Conservation (phyloP, 2,797 vertebrate genomes). For the Decapterus maruadsi region DNA sequence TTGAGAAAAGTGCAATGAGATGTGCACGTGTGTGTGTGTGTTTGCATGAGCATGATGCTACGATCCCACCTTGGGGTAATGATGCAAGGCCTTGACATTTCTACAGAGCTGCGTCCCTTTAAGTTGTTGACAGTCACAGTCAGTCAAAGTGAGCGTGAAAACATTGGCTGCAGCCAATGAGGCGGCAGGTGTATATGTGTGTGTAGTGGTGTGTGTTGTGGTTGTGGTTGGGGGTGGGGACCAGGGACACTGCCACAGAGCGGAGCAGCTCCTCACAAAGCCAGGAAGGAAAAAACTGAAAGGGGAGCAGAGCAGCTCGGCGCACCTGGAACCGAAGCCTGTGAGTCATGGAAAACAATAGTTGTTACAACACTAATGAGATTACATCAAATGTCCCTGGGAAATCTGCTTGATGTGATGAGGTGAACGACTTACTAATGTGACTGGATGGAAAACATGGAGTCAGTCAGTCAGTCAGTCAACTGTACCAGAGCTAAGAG, state of each 20-base stretch:
- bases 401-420: conserved; percentile 42
- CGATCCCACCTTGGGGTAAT: conserved; percentile 2
- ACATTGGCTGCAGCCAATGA: conserved; percentile 31
- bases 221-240: neutral
- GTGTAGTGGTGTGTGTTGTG: too few relatives aligned
- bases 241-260: neutral
- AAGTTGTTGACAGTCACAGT: conserved; percentile 21
- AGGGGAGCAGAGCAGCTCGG: conserved; percentile 11
- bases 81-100: conserved; percentile 42
- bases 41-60: neutral
- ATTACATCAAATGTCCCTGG: conserved; percentile 43
- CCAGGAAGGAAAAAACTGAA: conserved; percentile 76
- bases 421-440: conserved; percentile 29
- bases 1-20: neutral
- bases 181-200: neutral
- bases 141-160: conserved; percentile 35
- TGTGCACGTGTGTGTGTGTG: neutral
- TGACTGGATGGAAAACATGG: neutral
- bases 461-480: too few relatives aligned
- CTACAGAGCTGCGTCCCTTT: conserved; percentile 5
- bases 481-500: too few relatives aligned
- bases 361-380: conserved; percentile 25
- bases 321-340: conserved; percentile 46
- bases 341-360: conserved; percentile 62
- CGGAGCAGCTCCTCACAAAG: conserved; percentile 73